Evolutionary conservation across 2,888 invertebrate genomes (phyloP), one percentile per base, ranked within the genome.

Genomic region (Halictus ligatus): DNA sequence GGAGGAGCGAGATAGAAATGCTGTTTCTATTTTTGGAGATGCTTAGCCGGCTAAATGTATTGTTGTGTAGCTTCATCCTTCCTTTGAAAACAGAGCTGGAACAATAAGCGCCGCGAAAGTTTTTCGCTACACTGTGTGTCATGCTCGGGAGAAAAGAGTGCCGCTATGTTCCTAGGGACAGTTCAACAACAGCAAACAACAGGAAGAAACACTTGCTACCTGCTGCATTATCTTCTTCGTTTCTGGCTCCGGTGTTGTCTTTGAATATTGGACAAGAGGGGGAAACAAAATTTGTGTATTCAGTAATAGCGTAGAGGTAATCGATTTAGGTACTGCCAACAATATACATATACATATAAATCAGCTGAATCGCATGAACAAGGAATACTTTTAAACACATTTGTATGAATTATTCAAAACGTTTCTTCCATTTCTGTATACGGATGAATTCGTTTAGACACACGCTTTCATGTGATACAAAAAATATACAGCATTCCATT

Each of bases 61-160:
- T 50, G 35, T 40, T 71, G 43, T 40, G 69, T 71, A 43, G 21
- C n/a, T 71, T 71, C 69, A 13, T 40, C 35, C 21, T 71, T 40
- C 71, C 71, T 71, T 71, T 71, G 71, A 43, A n/a, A 43, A 43
- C 71, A 13, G 71, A 43, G n/a, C 71, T 71, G 43, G 71, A 71
- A 43, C 71, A 43, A 71, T 71, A 43, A 71, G n/a, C 43, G 43
- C 6, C 71, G 43, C 4, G 71, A 43, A 71, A 71, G n/a, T 71
- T 71, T 71, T 43, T 40, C 71, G 13, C 43, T n/a, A 8, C n/a
- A 6, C 43, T 71, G 43, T 71, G 43, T 71, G 43, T 71, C 43
- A 43, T 40, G 43, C 71, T 43, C n/a, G 43, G n/a, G 13, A 43
- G 71, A 43, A 43, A 71, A 71, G 71, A 43, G 13, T n/a, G 43